phyloP scores from a whole-genome alignment of 2,797 vertebrate species.

The Tamandua tetradactyla region DNA sequence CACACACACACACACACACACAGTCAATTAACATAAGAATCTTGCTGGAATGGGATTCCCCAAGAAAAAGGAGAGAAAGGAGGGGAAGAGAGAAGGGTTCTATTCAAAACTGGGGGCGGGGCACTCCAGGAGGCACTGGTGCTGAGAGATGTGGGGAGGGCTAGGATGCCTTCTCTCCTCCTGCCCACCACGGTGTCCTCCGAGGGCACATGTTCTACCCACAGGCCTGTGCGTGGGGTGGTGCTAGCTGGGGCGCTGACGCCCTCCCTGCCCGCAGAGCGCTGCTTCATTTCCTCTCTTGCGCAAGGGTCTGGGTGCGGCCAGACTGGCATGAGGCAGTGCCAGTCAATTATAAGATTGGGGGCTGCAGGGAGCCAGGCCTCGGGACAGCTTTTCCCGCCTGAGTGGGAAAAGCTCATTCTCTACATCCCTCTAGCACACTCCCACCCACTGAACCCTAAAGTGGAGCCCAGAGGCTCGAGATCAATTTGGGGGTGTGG shows the following conservation, averaged over 20 bases:
- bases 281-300: slow-evolving; percentile 81
- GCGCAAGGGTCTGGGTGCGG: slow-evolving; percentile 76
- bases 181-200: not conserved
- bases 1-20: slow-evolving; percentile 21
- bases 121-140: not conserved
- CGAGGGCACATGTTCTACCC: not conserved
- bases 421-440: not conserved
- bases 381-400: slow-evolving; percentile 49
- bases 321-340: slow-evolving; percentile 72
- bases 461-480: not conserved
- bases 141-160: not conserved
- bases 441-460: not conserved
- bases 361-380: slow-evolving; percentile 57
- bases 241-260: slow-evolving; percentile 41
- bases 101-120: slow-evolving; percentile 34
- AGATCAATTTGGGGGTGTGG: not conserved
- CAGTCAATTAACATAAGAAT: slow-evolving; percentile 79
- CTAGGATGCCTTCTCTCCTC: slow-evolving; percentile 47
- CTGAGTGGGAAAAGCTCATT: slow-evolving; percentile 1
- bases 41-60: slow-evolving; percentile 39
- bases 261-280: slow-evolving; percentile 75
- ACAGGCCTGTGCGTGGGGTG: slow-evolving; percentile 35
- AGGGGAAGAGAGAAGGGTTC: slow-evolving; percentile 35
- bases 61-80: slow-evolving; percentile 2
- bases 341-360: slow-evolving; percentile 68